A percentile compares a stretch with the other conserved stretches of the same genome.
Evolutionary conservation across 92 coral and sea anemone genomes (phyloP).

Genomic region (Paragorgia papillata): DNA sequence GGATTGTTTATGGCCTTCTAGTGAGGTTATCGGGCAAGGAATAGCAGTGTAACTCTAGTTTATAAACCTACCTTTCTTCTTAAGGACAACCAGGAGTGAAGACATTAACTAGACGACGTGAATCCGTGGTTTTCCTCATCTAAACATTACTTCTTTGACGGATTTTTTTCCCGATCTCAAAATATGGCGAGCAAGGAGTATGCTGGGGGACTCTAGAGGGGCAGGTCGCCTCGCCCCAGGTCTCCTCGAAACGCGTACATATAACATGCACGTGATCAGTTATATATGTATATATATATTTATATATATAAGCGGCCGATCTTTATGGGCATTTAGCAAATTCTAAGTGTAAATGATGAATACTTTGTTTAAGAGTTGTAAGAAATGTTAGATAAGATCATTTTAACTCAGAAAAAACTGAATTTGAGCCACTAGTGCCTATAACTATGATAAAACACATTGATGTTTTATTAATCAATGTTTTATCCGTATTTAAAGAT

Average conservation of each 20-base stretch:
- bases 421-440: too few species aligned
- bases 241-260: not conserved
- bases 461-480: too few species aligned
- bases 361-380: too few species aligned
- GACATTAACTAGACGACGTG: conserved; percentile 6
- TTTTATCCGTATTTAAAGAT: too few species aligned
- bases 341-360: too few species aligned
- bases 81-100: conserved; percentile 1
- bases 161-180: not conserved
- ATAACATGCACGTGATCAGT: conserved; percentile 15
- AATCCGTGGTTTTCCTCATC: not conserved
- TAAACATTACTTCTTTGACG: conserved; percentile 3
- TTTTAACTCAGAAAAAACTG: too few species aligned
- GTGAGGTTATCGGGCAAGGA: not conserved
- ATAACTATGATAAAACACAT: too few species aligned
- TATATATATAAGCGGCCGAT: too few species aligned
- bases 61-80: conserved; percentile 16
- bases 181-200: conserved; percentile 20
- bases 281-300: too few species aligned
- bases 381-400: too few species aligned
- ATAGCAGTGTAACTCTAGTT: not conserved
- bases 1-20: conserved; percentile 19
- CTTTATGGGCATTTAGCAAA: too few species aligned
- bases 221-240: conserved; percentile 43
- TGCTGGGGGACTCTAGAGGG: not conserved